Conservation (phyloP, 2,888 invertebrate genomes). For the Orthosia incerta region DNA sequence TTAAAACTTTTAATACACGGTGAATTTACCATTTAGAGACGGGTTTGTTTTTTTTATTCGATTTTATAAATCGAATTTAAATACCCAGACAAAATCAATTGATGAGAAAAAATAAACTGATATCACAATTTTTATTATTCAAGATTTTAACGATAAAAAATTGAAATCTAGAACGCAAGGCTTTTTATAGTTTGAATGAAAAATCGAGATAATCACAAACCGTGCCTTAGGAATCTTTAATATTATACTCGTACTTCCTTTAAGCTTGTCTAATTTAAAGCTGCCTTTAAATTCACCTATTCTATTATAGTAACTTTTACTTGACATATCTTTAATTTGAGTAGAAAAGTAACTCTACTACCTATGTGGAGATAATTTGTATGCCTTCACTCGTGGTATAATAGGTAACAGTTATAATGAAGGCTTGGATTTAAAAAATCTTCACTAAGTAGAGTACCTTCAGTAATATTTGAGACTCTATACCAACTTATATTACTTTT, state of each 20-base stretch:
- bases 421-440: slow-evolving; percentile 6
- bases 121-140: not conserved
- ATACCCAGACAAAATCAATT: not conserved
- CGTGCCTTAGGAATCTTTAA: slow-evolving; percentile 58
- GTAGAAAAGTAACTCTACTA: slow-evolving; percentile 39
- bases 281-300: slow-evolving; percentile 69
- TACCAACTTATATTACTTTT: slow-evolving; percentile 52
- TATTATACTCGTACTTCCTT: slow-evolving; percentile 58
- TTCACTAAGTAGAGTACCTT: slow-evolving; percentile 16
- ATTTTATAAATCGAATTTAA: slow-evolving; percentile 41
- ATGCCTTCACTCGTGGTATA: slow-evolving; percentile 14
- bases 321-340: slow-evolving; percentile 53
- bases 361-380: slow-evolving; percentile 5
- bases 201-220: slow-evolving; percentile 52
- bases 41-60: slow-evolving; percentile 3
- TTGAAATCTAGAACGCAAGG: not conserved
- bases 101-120: slow-evolving; percentile 10
- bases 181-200: slow-evolving; percentile 13
- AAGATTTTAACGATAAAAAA: not conserved
- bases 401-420: slow-evolving; percentile 27
- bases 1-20: slow-evolving; percentile 18
- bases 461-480: slow-evolving; percentile 54
- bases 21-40: slow-evolving; percentile 8
- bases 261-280: slow-evolving; percentile 74
- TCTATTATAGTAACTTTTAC: slow-evolving; percentile 71